Base-by-base conservation (phyloP, 2,888 invertebrate genomes). In the Rotaria socialis region DNA sequence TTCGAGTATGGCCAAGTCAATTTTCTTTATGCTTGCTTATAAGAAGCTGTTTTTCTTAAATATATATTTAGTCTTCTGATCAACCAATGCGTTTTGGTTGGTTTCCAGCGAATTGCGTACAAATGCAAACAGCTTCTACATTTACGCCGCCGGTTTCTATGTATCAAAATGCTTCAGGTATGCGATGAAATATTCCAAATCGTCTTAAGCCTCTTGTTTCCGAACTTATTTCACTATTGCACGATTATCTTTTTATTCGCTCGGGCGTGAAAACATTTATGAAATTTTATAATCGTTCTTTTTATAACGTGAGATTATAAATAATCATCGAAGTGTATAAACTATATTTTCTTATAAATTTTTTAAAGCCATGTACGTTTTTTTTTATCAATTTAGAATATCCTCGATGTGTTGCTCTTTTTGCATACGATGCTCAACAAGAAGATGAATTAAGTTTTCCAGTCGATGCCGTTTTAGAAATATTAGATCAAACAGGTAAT, bases 101-200 rank as follows among this genome's bases (percentile, higher is more conserved):
- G 99, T 99, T 99, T 92, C 99, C 99, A 0, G 98, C 97, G 50
- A 96, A 96, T 87, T 99, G 98, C 90, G 96, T 98, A 16, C 97
- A 97, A 93, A 88, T 92, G 88, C 88, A 92, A 58, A 90, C 89
- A 43, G 88, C 88, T n/a, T 88, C 89, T 27, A 87, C 87, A 47
- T 27, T 22, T 14, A 3, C 75, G 43, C 22, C 75, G 47, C 22
- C 75, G 10, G 3, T 22, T 47, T 5, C 43, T 43, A 22, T 27
- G 41, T 75, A 67, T 35, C 35, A 14, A 14, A 67, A 67, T 67
- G n/a, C 75, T 22, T 43, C 41, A 75, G 47, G 75, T 75, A 75
- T 22, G 6, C 24, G 8, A 41, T 41, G 14, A 55, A 55, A 52
- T 52, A 52, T 16, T 52, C 11, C 16, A 52, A 47, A 47, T 47